Base-by-base conservation (phyloP, 2,113 vertebrate genomes). In the Dicaeum eximium region DNA sequence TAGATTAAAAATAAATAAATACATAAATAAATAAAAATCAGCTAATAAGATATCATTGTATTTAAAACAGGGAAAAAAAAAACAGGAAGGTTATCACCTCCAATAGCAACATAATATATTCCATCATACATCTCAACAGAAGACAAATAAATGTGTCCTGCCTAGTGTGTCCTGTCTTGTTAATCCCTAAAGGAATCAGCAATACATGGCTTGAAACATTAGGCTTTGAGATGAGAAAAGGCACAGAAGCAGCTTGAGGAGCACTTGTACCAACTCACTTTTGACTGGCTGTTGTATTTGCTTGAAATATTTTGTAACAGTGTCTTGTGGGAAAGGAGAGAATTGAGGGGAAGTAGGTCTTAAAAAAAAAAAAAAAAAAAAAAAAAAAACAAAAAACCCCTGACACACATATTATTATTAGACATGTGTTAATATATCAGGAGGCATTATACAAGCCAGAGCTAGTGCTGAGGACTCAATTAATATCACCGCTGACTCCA, bases 401-500 rank as follows among this genome's bases (percentile, higher is more conserved):
- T 71, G 75, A 35, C 53, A 67, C 51, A 73, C 54, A 62, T 37
- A 50, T 42, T 62, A 86, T 33, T 88, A 95, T 91, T 61, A 67
- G 70, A 70, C 48, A 66, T 77, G n/a, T 85, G 88, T 44, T 95
- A 88, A 79, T 90, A 72, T 90, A 92, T 78, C 78, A 77, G 77
- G 78, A 91, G 33, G 42, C n/a, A 87, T 86, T 87, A 56, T 86
- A 60, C 87, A 81, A 89, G 94, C 77, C 90, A 94, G 78, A 95
- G 90, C 93, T 86, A 85, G 92, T 82, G 73, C 77, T 75, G 74
- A 95, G 85, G 86, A 88, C 91, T 94, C 91, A 91, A 88, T 96
- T 97, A 96, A 95, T 94, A 96, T 92, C 95, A 94, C 37, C 9
- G 60, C 94, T 95, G 95, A 96, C 96, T 96, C 92, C 92, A 98